phyloP scores from a whole-genome alignment of 2,888 invertebrate species.

The Melieria picta region DNA sequence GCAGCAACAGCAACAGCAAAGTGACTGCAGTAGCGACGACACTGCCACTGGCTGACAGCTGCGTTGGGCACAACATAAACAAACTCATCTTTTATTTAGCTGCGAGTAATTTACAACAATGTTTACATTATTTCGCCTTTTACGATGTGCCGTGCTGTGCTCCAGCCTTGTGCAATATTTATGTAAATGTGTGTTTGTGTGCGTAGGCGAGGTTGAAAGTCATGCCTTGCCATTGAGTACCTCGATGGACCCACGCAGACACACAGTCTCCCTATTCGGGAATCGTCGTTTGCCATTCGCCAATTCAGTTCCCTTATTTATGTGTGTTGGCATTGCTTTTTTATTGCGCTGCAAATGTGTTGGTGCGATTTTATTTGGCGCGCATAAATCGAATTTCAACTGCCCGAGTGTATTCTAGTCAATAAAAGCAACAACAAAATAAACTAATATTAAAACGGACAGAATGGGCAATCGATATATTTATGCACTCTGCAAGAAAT shows the following conservation, averaged over 20 bases:
- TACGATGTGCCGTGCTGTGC: neutral
- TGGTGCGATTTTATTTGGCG: neutral
- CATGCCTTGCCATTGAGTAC: neutral
- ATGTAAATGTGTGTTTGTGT: constrained; percentile 25
- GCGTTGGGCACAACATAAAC: neutral
- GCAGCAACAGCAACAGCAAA: too few species aligned
- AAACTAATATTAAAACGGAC: too few species aligned
- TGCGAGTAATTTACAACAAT: constrained; percentile 16
- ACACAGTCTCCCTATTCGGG: constrained; percentile 1
- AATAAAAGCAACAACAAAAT: constrained; percentile 21
- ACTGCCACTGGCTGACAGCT: too few species aligned
- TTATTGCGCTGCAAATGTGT: neutral
- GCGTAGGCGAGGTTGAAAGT: constrained; percentile 13
- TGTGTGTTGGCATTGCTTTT: constrained; percentile 1
- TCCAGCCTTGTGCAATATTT: constrained; percentile 32
- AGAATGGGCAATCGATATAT: too few species aligned
- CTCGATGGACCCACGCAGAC: neutral
- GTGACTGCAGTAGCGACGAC: too few species aligned
- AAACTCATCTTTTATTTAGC: constrained; percentile 30
- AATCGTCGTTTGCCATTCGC: constrained; percentile 18
- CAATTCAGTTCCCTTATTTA: constrained; percentile 5
- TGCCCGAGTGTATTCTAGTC: constrained; percentile 6
- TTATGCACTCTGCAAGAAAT: too few species aligned
- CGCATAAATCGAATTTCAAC: neutral
- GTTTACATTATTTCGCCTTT: constrained; percentile 5